These are phyloP conservation scores for Antedon bifida DNA, from an alignment of 35 echinoderm and acorn worm species.

Conservation along the genomic window DNA sequence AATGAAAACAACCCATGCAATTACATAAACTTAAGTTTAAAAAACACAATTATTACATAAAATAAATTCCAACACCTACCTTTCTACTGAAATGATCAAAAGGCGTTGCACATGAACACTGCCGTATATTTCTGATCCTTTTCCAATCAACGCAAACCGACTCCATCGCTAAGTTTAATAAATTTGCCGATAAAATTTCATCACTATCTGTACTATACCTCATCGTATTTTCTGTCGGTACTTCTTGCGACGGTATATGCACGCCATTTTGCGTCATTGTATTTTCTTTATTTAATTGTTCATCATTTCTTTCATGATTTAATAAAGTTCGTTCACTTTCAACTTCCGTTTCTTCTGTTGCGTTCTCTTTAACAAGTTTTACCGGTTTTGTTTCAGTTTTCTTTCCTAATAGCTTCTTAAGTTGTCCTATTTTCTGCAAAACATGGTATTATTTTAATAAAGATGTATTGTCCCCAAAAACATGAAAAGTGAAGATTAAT, in stretches of 20 bases:
- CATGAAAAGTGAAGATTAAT: no score
- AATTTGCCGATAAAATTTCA: constrained; percentile 62
- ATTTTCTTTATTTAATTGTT: not conserved
- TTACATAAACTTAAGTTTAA: not conserved
- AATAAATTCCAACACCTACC: constrained; percentile 13
- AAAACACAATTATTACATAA: not conserved
- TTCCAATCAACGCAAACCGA: constrained; percentile 67
- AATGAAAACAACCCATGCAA: not conserved
- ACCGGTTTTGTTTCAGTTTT: not conserved
- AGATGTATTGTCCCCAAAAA: no score
- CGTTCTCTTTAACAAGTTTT: not conserved
- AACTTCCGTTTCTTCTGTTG: not conserved
- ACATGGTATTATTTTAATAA: not conserved
- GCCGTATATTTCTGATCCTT: constrained; percentile 72
- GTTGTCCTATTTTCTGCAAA: constrained; percentile 46
- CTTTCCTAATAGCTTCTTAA: constrained; percentile 41
- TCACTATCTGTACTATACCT: constrained; percentile 33
- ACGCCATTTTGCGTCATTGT: not conserved
- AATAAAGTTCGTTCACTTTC: not conserved
- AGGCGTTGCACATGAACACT: constrained; percentile 81
- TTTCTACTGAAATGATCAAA: constrained; percentile 97
- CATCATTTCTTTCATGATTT: not conserved
- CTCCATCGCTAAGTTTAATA: constrained; percentile 58
- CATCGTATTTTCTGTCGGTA: not conserved
- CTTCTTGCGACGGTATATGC: not conserved